Evolutionary conservation across 2,113 vertebrate species (phyloP), one percentile per base, ranked within the genome.

Genomic region (Heteronetta atricapilla): DNA sequence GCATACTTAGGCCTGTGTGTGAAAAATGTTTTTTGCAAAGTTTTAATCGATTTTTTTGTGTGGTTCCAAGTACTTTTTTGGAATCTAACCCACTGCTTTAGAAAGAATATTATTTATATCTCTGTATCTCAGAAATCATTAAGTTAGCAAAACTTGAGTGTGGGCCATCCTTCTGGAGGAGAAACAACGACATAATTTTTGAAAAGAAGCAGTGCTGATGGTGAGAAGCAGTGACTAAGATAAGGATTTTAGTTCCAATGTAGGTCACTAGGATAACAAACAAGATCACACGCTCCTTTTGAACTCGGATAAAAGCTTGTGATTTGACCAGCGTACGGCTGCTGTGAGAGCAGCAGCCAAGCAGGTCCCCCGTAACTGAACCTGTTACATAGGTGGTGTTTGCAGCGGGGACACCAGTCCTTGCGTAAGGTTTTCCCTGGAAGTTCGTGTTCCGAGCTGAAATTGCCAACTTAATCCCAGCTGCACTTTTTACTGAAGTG

Each of bases 241-340:
- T 44, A 29, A 72, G 56, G 77, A 68, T 34, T 53, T 75, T 3
- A 0, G 50, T 28, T 82, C 66, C 34, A 0, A 29, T 53, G 8
- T 25, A 64, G 62, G 31, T 87, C 62, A 40, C 1, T 0, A 22
- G 74, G 63, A 56, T 79, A 46, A 40, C 66, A 85, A 21, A 58
- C 44, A 72, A 58, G 44, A 79, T 72, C 62, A 50, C 58, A 50
- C 0, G 0, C 55, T 87, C 48, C 50, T 85, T 84, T 82, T 73
- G 29, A 92, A 36, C 44, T 17, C 29, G n/a, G 55, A 20, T 40
- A 38, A 52, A 82, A 62, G 42, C 3, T 7, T 68, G 62, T 88
- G 40, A 76, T 42, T 74, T 44, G 63, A 33, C 50, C 7, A 3
- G 48, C 1, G 0, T 58, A 7, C 3, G 2, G 21, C 0, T 0